Evolutionary conservation across 1,140 invertebrate species (phyloP).

Genomic region (Cecropterus lyciades): DNA sequence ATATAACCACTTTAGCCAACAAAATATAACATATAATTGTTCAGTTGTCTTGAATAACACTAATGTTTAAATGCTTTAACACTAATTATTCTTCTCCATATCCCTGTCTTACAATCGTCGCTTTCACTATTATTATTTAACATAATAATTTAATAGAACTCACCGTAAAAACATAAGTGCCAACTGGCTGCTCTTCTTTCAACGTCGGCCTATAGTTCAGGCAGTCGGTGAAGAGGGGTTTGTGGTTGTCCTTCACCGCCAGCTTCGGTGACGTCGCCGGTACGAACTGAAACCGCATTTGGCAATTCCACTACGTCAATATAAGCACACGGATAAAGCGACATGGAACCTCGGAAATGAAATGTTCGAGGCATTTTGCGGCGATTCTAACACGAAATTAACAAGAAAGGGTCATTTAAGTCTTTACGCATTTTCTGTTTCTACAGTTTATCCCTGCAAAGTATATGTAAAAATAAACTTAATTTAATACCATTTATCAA

Average conservation of each 20-base stretch:
- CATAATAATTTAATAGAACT: constrained; percentile 36
- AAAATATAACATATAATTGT: no score
- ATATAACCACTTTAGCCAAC: no score
- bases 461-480: no score
- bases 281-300: constrained; percentile 68
- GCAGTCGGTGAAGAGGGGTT: constrained; percentile 91
- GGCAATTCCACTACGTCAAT: constrained; percentile 61
- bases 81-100: no score
- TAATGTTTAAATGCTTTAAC: no score
- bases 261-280: constrained; percentile 67
- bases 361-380: background rate
- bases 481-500: no score
- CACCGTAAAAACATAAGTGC: constrained; percentile 87
- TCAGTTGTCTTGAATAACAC: no score
- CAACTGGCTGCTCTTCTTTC: constrained; percentile 87
- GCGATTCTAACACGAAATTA: no score
- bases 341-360: constrained; percentile 9
- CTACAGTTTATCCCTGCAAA: no score
- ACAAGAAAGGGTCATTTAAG: no score
- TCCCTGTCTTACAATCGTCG: no score
- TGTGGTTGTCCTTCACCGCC: constrained; percentile 87
- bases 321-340: constrained; percentile 24
- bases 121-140: background rate
- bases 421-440: no score
- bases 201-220: constrained; percentile 87